Base-by-base conservation (phyloP, 37 sponge, comb jelly and placozoan species). In the Sycon ciliatum region DNA sequence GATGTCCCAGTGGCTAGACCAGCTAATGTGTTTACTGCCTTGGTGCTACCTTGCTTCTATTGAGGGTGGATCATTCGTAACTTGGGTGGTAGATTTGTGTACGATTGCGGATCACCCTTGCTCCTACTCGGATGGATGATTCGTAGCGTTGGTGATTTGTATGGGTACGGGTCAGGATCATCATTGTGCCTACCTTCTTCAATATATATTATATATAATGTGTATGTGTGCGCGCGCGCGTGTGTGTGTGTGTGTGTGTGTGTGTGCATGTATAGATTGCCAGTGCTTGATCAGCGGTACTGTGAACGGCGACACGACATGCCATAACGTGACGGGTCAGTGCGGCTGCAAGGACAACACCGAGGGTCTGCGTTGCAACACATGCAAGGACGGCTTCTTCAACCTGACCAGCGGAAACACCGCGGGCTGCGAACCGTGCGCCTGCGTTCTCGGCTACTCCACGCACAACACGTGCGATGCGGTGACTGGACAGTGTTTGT, bases 401-500 rank as follows among this genome's bases (percentile, higher is more conserved):
- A 24, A 9, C 63, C 63, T 60, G 27, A 9, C 11, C 9, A 28
- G 16, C 63, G 16, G 27, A 11, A 28, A 60, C 16, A 7, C 63
- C 9, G 31, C 16, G 22, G 63, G 63, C 16, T 60, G 63, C 16
- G 9, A 7, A 9, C 63, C 63, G 26, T 60, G 63, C 63, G 16
- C 7, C 26, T 60, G 63, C 26, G 11, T 11, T 24, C 63, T 24
- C 7, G 49, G 13, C 9, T 11, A 24, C 63, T 60, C 63, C 22
- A 11, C 7, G 32, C 9, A 18, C 63, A 30, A 30, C 9, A 24
- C 26, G 7, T 76, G 77, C 34, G 57, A 78, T 40, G 33, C 54
- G 26, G 39, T 52, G 32, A 39, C 64, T 35, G 95, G 95, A 16
- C 39, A 27, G 67, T 94, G 95, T 65, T 32, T 38, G 65, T 74